phyloP scores from a whole-genome alignment of 2,888 invertebrate genomes.

The Parelbella ahira region DNA sequence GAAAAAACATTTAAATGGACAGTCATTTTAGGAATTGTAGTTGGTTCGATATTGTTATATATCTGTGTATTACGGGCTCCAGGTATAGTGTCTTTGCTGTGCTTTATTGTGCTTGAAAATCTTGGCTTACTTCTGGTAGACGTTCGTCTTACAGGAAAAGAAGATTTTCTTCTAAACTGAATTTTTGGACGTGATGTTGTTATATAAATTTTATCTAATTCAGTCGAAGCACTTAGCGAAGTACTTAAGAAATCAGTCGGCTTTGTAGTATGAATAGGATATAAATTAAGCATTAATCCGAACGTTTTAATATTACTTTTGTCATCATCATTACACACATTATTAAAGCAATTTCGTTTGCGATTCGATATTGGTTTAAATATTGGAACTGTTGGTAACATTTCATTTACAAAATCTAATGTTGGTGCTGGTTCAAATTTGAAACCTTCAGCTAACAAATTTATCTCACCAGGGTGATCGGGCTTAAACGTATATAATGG shows the following conservation, averaged over 20 bases:
- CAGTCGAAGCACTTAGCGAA: slow-evolving; percentile 32
- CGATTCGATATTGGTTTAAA: slow-evolving; percentile 47
- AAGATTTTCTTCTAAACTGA: slow-evolving; percentile 60
- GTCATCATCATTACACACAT: slow-evolving; percentile 38
- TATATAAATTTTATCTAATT: slow-evolving; percentile 52
- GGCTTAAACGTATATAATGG: slow-evolving; percentile 87
- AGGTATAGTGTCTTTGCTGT: not conserved
- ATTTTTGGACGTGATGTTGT: slow-evolving; percentile 58
- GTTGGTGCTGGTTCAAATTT: slow-evolving; percentile 52
- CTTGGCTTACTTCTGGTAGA: slow-evolving; percentile 43
- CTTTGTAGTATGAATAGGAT: slow-evolving; percentile 68
- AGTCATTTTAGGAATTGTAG: slow-evolving; percentile 76
- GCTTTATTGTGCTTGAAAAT: slow-evolving; percentile 29
- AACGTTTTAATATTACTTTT: slow-evolving; percentile 58
- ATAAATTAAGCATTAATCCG: slow-evolving; percentile 84
- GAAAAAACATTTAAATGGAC: slow-evolving; percentile 84
- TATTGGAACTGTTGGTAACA: slow-evolving; percentile 35
- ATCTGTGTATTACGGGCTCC: slow-evolving; percentile 27
- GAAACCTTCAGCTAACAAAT: slow-evolving; percentile 82
- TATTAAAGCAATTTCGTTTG: slow-evolving; percentile 43
- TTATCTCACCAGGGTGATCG: slow-evolving; percentile 86
- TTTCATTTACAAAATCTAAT: slow-evolving; percentile 35
- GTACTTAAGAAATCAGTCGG: slow-evolving; percentile 20
- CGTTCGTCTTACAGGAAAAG: slow-evolving; percentile 40
- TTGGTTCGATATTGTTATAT: slow-evolving; percentile 30